Percentiles rank a stretch among this genome's conserved stretches.
phyloP scores from a whole-genome alignment of 2,797 vertebrate species.

The Cyprinella venusta region DNA sequence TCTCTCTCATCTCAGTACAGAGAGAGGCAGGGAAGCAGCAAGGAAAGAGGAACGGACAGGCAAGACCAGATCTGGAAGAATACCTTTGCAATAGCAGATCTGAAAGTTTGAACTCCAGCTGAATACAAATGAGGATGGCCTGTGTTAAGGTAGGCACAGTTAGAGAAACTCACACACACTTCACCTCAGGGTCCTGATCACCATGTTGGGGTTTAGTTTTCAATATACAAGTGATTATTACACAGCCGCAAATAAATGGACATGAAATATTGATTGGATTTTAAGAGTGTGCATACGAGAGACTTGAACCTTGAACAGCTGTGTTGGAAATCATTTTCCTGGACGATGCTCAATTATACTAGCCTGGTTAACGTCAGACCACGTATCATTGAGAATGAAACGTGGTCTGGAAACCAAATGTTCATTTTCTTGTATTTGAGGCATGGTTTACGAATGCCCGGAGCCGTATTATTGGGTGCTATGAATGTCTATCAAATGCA shows the following conservation, averaged over 20 bases:
- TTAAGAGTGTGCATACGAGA: background rate
- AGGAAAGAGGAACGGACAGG: conserved; percentile 36
- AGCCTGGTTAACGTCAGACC: too few species aligned
- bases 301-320: background rate
- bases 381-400: too few species aligned
- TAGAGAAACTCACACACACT: background rate
- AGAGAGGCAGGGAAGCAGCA: conserved; percentile 20
- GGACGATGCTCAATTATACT: background rate
- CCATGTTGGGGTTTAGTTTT: conserved; percentile 11
- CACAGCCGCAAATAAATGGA: too few species aligned
- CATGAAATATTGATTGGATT: background rate
- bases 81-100: conserved; percentile 59
- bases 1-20: conserved; percentile 38
- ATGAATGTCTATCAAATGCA: too few species aligned
- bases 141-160: conserved; percentile 42
- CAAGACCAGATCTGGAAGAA: conserved; percentile 58
- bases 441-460: too few species aligned
- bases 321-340: conserved; percentile 19
- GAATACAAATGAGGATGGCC: conserved; percentile 68
- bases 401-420: too few species aligned
- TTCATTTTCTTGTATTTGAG: too few species aligned
- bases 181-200: background rate
- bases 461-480: too few species aligned
- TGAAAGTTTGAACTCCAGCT: conserved; percentile 62
- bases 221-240: conserved; percentile 16